Conservation (phyloP, 2,113 vertebrate genomes). For the Chlamydotis undulata region DNA sequence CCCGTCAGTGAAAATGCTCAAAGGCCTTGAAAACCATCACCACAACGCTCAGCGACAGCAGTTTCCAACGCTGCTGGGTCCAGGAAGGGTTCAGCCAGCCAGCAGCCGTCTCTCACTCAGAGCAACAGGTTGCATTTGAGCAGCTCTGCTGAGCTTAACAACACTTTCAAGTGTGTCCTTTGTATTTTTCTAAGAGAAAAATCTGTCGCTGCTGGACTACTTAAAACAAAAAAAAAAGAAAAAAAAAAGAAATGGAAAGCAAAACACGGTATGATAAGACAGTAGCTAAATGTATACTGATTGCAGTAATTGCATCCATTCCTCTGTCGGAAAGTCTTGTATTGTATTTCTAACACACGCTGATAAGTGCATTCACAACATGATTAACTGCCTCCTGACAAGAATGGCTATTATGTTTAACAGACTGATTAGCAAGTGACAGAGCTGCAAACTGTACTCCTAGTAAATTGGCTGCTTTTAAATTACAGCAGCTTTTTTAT, state of each 20-base stretch:
- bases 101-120: background rate
- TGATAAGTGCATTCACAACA: constrained; percentile 75
- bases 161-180: background rate
- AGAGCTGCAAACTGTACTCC: constrained; percentile 34
- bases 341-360: constrained; percentile 69
- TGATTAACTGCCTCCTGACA: constrained; percentile 76
- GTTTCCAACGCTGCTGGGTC: background rate
- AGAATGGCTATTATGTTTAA: constrained; percentile 74
- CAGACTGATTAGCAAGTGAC: constrained; percentile 74
- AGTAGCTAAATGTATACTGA: constrained; percentile 68
- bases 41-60: background rate
- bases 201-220: background rate
- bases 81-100: background rate
- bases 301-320: constrained; percentile 69
- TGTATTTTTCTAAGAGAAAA: background rate
- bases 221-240: background rate
- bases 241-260: background rate
- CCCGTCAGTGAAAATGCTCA: background rate
- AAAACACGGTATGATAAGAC: constrained; percentile 35
- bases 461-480: constrained; percentile 69
- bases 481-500: constrained; percentile 62
- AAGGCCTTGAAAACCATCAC: background rate
- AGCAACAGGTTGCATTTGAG: background rate
- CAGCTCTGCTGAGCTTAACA: background rate
- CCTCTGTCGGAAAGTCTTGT: constrained; percentile 54